Evolutionary conservation across 2,888 invertebrate genomes (phyloP).

Genomic region (Ernsta delagoae): DNA sequence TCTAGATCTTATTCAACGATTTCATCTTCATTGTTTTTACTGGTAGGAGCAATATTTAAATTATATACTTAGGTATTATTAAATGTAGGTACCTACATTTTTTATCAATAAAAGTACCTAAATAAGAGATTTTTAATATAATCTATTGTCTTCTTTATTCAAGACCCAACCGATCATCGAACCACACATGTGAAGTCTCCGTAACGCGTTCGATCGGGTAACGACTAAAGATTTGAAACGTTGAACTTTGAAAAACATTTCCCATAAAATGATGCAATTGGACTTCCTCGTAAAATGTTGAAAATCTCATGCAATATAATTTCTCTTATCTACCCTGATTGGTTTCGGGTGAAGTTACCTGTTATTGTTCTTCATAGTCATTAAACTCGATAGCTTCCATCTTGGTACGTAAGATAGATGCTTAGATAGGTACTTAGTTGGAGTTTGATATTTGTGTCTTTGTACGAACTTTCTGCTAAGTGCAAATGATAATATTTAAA

Average conservation of each 20-base stretch:
- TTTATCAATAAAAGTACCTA: background rate
- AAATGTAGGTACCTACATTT: no score
- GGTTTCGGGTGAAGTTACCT: constrained; percentile 30
- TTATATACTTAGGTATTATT: no score
- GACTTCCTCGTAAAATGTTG: constrained; percentile 37
- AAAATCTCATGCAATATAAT: constrained; percentile 38
- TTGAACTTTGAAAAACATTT: constrained; percentile 30
- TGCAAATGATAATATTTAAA: no score
- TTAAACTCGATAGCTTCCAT: constrained; percentile 30
- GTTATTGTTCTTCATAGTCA: constrained; percentile 32
- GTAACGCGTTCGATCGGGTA: no score
- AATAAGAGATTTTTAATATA: background rate
- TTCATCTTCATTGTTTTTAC: background rate
- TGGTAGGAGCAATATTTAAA: no score
- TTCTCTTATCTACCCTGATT: constrained; percentile 37
- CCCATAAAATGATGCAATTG: constrained; percentile 41
- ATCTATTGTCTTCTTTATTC: no score
- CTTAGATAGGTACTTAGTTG: background rate
- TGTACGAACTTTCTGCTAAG: background rate
- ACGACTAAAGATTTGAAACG: no score
- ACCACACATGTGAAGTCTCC: no score
- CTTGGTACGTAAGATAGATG: constrained; percentile 12
- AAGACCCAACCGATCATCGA: no score
- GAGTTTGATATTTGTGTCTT: constrained; percentile 28
- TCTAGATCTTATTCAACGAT: background rate